A percentile compares a stretch with the other conserved stretches of the same genome.
These are phyloP conservation scores for Rugalucina vietnamica DNA, from an alignment of 2,888 invertebrate species.

Conservation along the genomic window DNA sequence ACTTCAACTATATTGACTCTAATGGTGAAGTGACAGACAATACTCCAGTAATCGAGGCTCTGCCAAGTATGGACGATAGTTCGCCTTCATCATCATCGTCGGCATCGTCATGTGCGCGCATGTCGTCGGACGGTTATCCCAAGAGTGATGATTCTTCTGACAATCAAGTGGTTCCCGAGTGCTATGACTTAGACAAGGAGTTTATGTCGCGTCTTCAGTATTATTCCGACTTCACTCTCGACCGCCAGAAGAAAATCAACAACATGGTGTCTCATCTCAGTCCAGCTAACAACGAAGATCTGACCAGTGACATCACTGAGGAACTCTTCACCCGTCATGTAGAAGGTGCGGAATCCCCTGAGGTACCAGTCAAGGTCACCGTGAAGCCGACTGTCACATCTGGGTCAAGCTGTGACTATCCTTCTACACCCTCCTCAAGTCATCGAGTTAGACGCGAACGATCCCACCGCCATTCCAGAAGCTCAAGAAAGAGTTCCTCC, in stretches of 20 bases:
- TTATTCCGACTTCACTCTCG: conserved; percentile 78
- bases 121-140: conserved; percentile 69
- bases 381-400: conserved; percentile 52
- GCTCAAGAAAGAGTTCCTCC: conserved; percentile 65
- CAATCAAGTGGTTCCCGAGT: conserved; percentile 73
- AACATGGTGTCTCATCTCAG: conserved; percentile 58
- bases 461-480: conserved; percentile 49
- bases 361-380: conserved; percentile 49
- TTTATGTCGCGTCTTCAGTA: conserved; percentile 75
- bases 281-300: conserved; percentile 41
- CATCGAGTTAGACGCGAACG: conserved; percentile 48
- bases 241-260: conserved; percentile 76
- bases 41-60: conserved; percentile 60
- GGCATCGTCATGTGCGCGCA: conserved; percentile 46
- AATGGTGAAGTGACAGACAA: conserved; percentile 56
- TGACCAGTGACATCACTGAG: conserved; percentile 55
- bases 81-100: conserved; percentile 58
- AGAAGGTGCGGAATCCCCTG: conserved; percentile 67
- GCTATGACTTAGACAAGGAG: conserved; percentile 71
- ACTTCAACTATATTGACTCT: conserved; percentile 69
- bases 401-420: conserved; percentile 60
- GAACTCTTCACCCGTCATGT: conserved; percentile 69
- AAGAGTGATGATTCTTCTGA: conserved; percentile 70
- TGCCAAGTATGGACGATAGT: conserved; percentile 56
- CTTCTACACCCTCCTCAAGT: conserved; percentile 57